Base-by-base conservation (phyloP, 2,113 vertebrate genomes). In the Anguilla japonica region DNA sequence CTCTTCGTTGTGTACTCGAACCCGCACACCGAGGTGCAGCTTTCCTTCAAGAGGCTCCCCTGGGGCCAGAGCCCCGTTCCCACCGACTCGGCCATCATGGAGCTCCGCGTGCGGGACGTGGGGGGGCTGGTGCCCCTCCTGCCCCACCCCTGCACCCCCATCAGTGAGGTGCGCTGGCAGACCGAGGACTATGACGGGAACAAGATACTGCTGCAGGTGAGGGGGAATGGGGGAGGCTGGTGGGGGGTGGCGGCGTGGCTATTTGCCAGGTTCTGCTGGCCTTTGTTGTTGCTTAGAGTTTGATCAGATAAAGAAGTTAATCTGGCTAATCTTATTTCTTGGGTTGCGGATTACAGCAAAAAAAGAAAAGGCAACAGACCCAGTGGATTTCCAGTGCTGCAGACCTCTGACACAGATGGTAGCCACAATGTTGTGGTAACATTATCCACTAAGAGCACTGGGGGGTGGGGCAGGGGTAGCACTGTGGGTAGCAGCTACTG, bases 181-280 rank as follows among this genome's bases (percentile, higher is more conserved):
- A 99, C 98, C 0, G 96, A 97, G 92, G 98, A 99, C 92, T 97
- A 97, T 0, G 98, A 99, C 18, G 98, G 98, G 1, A 99, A 99
- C 88, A 98, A 96, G 93, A 97, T 99, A 90, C 95, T 99, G 83
- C 94, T 99, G 88, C 98, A 99, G 97, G 98, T 99, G 92, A 92
- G 92, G 20, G 26, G 60, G 60, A 8, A 0, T 67, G 56, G 6
- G 26, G 56, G 11, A 3, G 22, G 60, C 34, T 34, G 34, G 34
- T 34, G 18, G 22, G 20, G 22, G 60, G 18, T 2, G 0, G 71
- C 57, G 4, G 60, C 18, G 56, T 60, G 60, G 60, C 9, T 63
- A 63, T 20, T 20, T 67, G 60, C 20, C 60, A 26, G 60, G 18
- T 67, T 67, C 50, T 13, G 50, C 50, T 22, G 60, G 18, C 1